phyloP scores from a whole-genome alignment of 2,797 vertebrate species.

The Enteromius paludinosus region DNA sequence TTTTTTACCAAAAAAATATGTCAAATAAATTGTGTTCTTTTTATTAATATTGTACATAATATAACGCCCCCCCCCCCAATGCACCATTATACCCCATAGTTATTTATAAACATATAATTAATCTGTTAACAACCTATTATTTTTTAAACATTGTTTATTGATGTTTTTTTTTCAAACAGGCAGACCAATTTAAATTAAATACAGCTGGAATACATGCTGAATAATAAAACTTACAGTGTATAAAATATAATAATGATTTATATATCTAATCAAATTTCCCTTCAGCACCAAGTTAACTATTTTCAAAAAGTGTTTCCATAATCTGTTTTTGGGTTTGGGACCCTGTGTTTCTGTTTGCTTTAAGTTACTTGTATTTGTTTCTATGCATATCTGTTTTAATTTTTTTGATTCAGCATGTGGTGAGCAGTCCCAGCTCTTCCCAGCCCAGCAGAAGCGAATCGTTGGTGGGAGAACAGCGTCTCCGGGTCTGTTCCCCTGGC shows the following conservation, averaged over 20 bases:
- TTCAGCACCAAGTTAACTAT: background rate
- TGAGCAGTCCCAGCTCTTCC: slow-evolving; percentile 77
- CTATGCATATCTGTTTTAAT: background rate
- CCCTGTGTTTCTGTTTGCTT: background rate
- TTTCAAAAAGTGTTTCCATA: background rate
- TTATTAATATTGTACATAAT: too few species aligned
- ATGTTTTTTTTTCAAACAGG: background rate
- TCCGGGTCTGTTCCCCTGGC: slow-evolving; percentile 93
- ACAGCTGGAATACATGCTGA: background rate
- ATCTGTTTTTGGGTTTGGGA: background rate
- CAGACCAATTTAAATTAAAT: background rate
- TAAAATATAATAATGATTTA: background rate
- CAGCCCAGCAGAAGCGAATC: slow-evolving; percentile 87
- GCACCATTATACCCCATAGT: too few species aligned
- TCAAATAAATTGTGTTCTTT: background rate
- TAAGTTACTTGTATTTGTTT: background rate
- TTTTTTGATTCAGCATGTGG: slow-evolving; percentile 82
- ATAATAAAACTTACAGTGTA: background rate
- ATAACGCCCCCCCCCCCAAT: too few species aligned
- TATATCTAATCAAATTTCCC: background rate
- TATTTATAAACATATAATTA: too few species aligned
- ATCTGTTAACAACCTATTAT: background rate
- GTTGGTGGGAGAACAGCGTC: slow-evolving; percentile 86
- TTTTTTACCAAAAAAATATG: background rate
- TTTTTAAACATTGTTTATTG: background rate